Base-by-base conservation (phyloP, 2,888 invertebrate species). In the Rhagonycha fulva region DNA sequence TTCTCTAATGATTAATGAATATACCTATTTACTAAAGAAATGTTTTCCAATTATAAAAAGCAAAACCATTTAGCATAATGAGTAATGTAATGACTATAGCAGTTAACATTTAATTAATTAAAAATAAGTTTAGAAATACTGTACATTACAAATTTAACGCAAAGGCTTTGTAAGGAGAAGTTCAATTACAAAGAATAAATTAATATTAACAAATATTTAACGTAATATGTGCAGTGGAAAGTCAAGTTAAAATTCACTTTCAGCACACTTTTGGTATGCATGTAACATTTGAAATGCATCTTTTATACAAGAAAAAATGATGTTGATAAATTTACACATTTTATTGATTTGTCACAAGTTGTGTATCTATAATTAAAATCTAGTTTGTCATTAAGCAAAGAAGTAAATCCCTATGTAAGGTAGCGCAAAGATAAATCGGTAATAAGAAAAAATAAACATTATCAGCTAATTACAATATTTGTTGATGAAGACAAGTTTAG, bases 351-450 rank as follows among this genome's bases (percentile, higher is more conserved):
- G 72, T 72, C 32, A 66, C 63, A 66, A 66, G 63, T 66, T 26
- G 63, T 66, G 26, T 26, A 66, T 66, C 7, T 66, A 14, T 66
- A 66, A 66, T 66, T 66, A 66, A 66, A 66, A 66, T 66, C 63
- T 66, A 66, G 63, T 66, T 66, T 66, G 63, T 66, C 63, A n/a
- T 66, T 66, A 47, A 47, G 47, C n/a, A 47, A 47, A 47, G 47
- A 47, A 47, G 47, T 47, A 47, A n/a, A 47, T n/a, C 47, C n/a
- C 74, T 74, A 70, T 67, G 74, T 74, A 70, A 60, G 74, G 74
- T n/a, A 74, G 74, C 74, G 74, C 74, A 63, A 47, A 74, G 74
- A 70, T 74, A 74, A 70, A 74, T 74, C 63, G 74, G 23, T 60
- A 26, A 70, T 23, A 23, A 63, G 66, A 74, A 74, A 70, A 74